Conservation (phyloP, 1,140 invertebrate genomes). For the Bursaphelenchus mucronatus region DNA sequence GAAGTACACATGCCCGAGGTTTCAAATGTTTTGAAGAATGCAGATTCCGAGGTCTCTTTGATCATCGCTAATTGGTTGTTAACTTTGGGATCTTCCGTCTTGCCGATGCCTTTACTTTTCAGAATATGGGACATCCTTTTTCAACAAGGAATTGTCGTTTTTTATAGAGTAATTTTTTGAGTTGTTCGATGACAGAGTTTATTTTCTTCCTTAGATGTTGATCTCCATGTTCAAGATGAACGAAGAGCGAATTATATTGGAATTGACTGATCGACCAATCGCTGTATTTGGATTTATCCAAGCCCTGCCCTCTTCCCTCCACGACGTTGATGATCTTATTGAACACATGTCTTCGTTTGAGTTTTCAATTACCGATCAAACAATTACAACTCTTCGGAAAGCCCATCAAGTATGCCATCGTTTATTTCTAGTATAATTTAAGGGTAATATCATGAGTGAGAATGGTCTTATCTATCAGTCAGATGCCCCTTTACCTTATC, state of each 20-base stretch:
- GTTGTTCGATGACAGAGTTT: slow-evolving; percentile 60
- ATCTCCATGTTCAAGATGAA: slow-evolving; percentile 57
- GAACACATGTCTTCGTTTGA: slow-evolving; percentile 63
- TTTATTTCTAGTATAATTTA: slow-evolving; percentile 58
- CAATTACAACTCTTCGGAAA: slow-evolving; percentile 49
- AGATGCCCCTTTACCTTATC: slow-evolving; percentile 79
- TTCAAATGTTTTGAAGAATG: slow-evolving; percentile 79
- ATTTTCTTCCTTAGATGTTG: slow-evolving; percentile 30
- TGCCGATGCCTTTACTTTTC: slow-evolving; percentile 91
- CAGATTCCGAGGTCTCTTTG: slow-evolving; percentile 83
- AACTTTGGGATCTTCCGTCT: slow-evolving; percentile 92
- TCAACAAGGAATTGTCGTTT: slow-evolving; percentile 79
- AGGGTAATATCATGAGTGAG: slow-evolving; percentile 89
- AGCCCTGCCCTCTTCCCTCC: slow-evolving; percentile 45
- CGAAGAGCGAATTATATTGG: slow-evolving; percentile 48
- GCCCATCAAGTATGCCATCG: slow-evolving; percentile 55
- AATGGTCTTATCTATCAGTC: slow-evolving; percentile 68
- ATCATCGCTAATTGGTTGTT: slow-evolving; percentile 97
- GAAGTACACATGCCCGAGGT: slow-evolving; percentile 79
- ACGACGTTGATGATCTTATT: slow-evolving; percentile 61
- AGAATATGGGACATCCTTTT: slow-evolving; percentile 96
- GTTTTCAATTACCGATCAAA: slow-evolving; percentile 53
- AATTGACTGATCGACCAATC: slow-evolving; percentile 30
- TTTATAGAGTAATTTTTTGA: slow-evolving; percentile 91
- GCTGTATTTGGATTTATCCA: slow-evolving; percentile 50